Evolutionary conservation across 2,797 vertebrate species (phyloP), one percentile per base, ranked within the genome.

Genomic region (Ctenochaetus hawaiiensis): DNA sequence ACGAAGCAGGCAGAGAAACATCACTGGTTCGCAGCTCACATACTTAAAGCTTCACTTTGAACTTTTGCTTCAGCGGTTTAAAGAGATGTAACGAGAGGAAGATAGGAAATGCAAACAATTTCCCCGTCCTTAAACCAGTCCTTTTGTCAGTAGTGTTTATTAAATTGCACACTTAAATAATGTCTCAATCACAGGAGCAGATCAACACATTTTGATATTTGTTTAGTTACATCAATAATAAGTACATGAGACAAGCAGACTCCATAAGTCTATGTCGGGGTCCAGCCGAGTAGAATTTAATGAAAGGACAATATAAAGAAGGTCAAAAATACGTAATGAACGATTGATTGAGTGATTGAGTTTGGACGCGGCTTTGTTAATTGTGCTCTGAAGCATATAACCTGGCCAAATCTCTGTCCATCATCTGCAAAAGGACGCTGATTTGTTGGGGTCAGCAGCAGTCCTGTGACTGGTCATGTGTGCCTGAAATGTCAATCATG

Each of bases 381-480:
- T 80, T 84, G 87, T 85, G 85, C 81, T 87, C 45, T 67, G 87
- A 77, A 82, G 85, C 89, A 44, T 59, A 20, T 12, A 87, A 74
- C 61, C 44, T 43, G 65, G 51, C 73, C 62, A 82, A 86, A 81
- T 64, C 87, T 86, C 58, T 67, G 76, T 76, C 73, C 20, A 4
- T 74, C 73, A 60, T 74, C 59, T 52, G 72, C 65, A 8, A 78
- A 61, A 65, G 82, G 79, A 71, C 44, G 23, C 47, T n/a, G 80
- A 73, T 84, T 90, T 82, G 75, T 71, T 17, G 60, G 83, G 83
- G 82, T 88, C 75, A 77, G 85, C 48, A n/a, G 80, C 72, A 37
- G 84, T 82, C 90, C 80, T 87, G 91, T 91, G 93, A 93, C 90
- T 91, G 90, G 81, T 92, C 92, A 93, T 93, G 91, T 93, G 92